Percentiles rank a stretch among this genome's conserved stretches.
These are phyloP conservation scores for Neoitamus cyanurus DNA, from an alignment of 2,888 invertebrate species.

Conservation along the genomic window DNA sequence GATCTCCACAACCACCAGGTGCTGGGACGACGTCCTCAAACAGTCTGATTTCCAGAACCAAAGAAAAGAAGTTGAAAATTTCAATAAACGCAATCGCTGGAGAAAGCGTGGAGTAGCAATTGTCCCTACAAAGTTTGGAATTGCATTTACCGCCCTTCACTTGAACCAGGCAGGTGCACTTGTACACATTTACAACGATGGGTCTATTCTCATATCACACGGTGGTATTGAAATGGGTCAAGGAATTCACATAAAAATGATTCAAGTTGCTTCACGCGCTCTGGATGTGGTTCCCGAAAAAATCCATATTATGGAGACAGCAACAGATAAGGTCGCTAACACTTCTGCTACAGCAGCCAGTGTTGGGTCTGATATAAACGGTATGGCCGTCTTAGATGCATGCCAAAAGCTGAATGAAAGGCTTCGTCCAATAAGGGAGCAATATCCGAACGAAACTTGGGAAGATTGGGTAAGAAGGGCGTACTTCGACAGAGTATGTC, in stretches of 20 bases:
- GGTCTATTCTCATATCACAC: constrained; percentile 88
- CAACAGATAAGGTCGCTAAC: constrained; percentile 92
- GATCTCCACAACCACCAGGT: constrained; percentile 64
- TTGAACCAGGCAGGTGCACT: constrained; percentile 90
- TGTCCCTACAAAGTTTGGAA: constrained; percentile 86
- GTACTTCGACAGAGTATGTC: constrained; percentile 79
- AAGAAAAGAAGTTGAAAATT: constrained; percentile 71
- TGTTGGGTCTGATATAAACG: constrained; percentile 88
- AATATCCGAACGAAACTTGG: constrained; percentile 84
- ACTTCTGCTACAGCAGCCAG: constrained; percentile 91
- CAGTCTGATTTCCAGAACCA: constrained; percentile 75
- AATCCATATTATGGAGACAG: constrained; percentile 85
- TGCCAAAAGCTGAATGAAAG: constrained; percentile 80
- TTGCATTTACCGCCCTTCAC: constrained; percentile 80
- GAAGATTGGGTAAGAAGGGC: constrained; percentile 84
- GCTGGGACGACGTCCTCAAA: constrained; percentile 82
- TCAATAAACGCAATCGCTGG: constrained; percentile 84
- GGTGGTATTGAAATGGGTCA: constrained; percentile 99
- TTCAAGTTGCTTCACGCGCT: constrained; percentile 85
- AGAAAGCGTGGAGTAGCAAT: constrained; percentile 86
- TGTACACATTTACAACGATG: constrained; percentile 87
- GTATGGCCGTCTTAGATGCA: constrained; percentile 89
- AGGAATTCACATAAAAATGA: constrained; percentile 95
- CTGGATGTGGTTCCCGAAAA: constrained; percentile 77
- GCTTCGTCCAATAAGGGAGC: constrained; percentile 78